A percentile compares a stretch with the other conserved stretches of the same genome.
Evolutionary conservation across 2,797 vertebrate genomes (phyloP).

Genomic region (Girardinus metallicus): DNA sequence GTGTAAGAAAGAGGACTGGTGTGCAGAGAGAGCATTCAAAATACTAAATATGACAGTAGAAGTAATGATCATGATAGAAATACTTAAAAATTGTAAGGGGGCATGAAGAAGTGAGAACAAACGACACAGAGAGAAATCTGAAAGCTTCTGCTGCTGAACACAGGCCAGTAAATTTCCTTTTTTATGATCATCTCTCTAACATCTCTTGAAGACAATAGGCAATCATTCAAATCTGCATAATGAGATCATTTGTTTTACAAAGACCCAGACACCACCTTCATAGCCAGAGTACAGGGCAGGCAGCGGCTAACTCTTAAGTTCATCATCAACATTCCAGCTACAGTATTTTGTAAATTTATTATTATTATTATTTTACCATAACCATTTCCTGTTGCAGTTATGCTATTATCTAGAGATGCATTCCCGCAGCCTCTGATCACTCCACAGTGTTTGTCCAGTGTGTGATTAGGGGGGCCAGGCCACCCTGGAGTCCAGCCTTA

Average conservation of each 20-base stretch:
- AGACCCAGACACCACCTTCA: slow-evolving; percentile 7
- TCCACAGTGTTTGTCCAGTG: slow-evolving; percentile 69
- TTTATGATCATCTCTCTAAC: neutral
- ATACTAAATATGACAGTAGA: neutral
- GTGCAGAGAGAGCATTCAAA: neutral
- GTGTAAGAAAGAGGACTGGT: neutral
- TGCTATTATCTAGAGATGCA: slow-evolving; percentile 75
- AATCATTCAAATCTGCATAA: slow-evolving; percentile 3
- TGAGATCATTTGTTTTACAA: slow-evolving; percentile 2
- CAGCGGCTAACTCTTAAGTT: slow-evolving; percentile 40
- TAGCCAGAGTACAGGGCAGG: slow-evolving; percentile 34
- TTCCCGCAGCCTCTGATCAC: slow-evolving; percentile 59
- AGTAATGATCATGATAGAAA: neutral
- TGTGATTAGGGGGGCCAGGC: slow-evolving; percentile 68
- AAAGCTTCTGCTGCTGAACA: neutral
- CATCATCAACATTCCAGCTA: slow-evolving; percentile 65
- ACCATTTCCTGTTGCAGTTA: slow-evolving; percentile 74
- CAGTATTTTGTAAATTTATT: slow-evolving; percentile 61
- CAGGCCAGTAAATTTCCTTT: neutral
- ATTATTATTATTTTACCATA: slow-evolving; percentile 74
- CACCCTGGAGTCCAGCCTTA: slow-evolving; percentile 42
- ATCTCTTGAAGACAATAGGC: neutral
- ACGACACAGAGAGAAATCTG: neutral
- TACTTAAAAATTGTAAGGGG: neutral
- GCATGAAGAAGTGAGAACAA: neutral